These are phyloP conservation scores for Spatula versicolor DNA, from an alignment of 2,797 vertebrate species.

Conservation along the genomic window DNA sequence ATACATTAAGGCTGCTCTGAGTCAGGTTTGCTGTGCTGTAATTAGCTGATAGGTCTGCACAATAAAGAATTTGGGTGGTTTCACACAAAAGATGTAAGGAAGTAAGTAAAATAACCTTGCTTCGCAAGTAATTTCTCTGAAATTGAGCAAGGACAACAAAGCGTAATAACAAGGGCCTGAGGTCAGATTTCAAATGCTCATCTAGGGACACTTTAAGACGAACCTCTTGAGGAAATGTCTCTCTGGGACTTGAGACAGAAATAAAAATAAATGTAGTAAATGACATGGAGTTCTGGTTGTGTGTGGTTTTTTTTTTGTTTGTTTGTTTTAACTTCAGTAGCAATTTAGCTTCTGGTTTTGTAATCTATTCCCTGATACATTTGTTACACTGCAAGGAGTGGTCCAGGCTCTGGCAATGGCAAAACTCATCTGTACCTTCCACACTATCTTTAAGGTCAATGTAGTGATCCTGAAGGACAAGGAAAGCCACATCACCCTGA, in stretches of 20 bases:
- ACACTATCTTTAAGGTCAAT: not conserved
- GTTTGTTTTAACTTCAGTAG: not conserved
- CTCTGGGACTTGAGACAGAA: not conserved
- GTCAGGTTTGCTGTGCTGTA: not conserved
- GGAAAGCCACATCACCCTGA: not conserved
- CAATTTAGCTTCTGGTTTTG: not conserved
- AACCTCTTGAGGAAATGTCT: not conserved
- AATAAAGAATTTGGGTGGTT: not conserved
- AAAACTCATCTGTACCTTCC: not conserved
- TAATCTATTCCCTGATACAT: not conserved
- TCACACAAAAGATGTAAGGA: not conserved
- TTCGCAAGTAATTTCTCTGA: not conserved
- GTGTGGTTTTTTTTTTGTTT: too few relatives aligned
- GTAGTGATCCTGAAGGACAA: not conserved
- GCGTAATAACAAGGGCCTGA: not conserved
- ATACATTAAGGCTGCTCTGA: not conserved
- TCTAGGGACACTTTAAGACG: not conserved
- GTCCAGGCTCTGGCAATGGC: not conserved
- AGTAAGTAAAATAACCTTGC: slow-evolving; percentile 6
- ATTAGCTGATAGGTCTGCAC: not conserved
- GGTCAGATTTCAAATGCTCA: not conserved
- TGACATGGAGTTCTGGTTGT: not conserved
- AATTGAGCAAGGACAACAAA: not conserved
- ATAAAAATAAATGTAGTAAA: not conserved
- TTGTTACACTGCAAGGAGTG: not conserved